Base-by-base conservation (phyloP, 2,888 invertebrate species). In the Scelioninae gen. 2 region DNA sequence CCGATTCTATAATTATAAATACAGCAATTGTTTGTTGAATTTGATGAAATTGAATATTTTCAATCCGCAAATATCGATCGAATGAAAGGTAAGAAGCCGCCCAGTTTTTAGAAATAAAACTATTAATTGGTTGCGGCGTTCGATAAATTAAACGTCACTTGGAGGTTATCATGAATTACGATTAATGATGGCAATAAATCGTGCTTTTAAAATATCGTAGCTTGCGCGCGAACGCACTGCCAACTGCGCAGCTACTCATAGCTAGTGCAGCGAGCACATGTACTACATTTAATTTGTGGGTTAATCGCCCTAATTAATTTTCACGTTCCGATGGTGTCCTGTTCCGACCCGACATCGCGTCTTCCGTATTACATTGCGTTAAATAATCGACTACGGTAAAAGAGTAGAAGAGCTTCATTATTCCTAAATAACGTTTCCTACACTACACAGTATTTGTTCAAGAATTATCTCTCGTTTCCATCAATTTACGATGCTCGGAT, bases 241-340 rank as follows among this genome's bases (percentile, higher is more conserved):
- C 64, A 60, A 60, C 57, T 64, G 64, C 39, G 50, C 50, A 11
- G 25, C 9, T 63, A 58, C 45, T 45, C 46, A 58, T 43, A 45
- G 52, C 46, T 73, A 63, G 50, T 50, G 13, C 41, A 11, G 60
- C 16, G 41, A 53, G 46, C 71, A 50, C 65, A 67, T 76, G 74
- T 71, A 74, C 74, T 77, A 80, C 78, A 81, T 82, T 83, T 83
- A 83, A 83, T 82, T 83, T 80, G 79, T 74, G 76, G 78, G 80
- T 82, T 82, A 82, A 83, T 83, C 80, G 76, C 67, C 72, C 78
- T 79, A 80, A 82, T 83, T 83, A 83, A 83, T 83, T 83, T 80
- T 78, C 78, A 57, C 74, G 74, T 78, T 57, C 37, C 65, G 65
- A 64, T 63, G 72, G 71, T 50, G 69, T 41, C 53, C 53, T 60